Evolutionary conservation across 1,140 invertebrate species (phyloP), one percentile per base, ranked within the genome.

Genomic region (Ectropis grisescens): DNA sequence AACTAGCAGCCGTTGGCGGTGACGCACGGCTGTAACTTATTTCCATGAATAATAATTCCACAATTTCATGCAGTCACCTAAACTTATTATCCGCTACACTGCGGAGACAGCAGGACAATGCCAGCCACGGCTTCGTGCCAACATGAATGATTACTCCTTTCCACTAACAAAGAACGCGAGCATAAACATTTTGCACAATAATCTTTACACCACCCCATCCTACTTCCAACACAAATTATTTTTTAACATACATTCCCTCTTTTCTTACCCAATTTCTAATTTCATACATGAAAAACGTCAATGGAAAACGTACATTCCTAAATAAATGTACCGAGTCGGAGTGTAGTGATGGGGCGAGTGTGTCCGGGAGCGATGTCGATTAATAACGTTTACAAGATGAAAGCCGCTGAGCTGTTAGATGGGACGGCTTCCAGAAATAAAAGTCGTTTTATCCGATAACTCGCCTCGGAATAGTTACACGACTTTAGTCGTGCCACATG

Each of bases 371-470:
- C 53, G 51, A 40, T 74, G 69, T 68, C 75, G 69, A 80, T 80
- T 80, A 80, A 80, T 80, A 80, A 75, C 64, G 57, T 75, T 80
- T 80, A 80, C 71, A 76, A 78, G 70, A 78, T 75, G 70, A 80
- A 75, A 80, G 75, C 68, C 61, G 68, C n/a, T 57, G 65, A 58
- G 61, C 61, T 64, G 69, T 69, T 69, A 70, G 59, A 68, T 58
- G 61, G 57, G 62, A 58, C 66, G 70, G 59, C 62, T 66, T 75
- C 66, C 67, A 75, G 62, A 80, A 80, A 80, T 80, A 80, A 80
- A 80, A 78, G 71, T 53, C 54, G 58, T 64, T 71, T 61, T 56
- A 64, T 61, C 56, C 58, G 55, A 78, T 71, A 74, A 67, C 71
- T 74, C 71, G 65, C 66, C 61, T 74, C 67, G 69, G 65, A 68